These are phyloP conservation scores for Ceratosolen fusciceps DNA, from an alignment of 1,140 invertebrate genomes.

Conservation along the genomic window DNA sequence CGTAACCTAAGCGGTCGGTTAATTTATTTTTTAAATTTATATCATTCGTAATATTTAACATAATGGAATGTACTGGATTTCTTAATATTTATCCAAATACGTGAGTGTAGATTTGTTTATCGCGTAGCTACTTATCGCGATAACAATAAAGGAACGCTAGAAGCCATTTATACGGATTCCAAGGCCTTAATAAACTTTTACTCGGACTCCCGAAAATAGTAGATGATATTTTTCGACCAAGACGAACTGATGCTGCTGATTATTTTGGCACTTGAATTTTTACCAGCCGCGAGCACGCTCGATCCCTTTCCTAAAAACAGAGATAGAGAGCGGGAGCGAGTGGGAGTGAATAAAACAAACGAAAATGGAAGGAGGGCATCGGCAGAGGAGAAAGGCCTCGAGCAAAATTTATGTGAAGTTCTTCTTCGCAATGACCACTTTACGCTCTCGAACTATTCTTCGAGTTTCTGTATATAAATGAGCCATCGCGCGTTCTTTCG, in stretches of 20 bases:
- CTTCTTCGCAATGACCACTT: constrained; percentile 26
- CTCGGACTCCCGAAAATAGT: background rate
- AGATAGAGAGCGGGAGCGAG: too few species aligned
- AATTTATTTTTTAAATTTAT: too few species aligned
- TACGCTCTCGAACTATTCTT: background rate
- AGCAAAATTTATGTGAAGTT: constrained; percentile 20
- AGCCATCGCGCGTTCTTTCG: background rate
- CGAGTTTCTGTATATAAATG: background rate
- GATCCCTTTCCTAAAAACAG: constrained; percentile 1
- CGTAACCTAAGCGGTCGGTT: too few species aligned
- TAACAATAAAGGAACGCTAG: too few species aligned
- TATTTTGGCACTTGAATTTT: background rate
- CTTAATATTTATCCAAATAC: too few species aligned
- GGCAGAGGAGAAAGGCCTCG: background rate
- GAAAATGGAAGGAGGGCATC: background rate
- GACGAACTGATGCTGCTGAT: background rate
- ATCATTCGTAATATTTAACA: too few species aligned
- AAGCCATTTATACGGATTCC: too few species aligned
- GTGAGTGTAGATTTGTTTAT: too few species aligned
- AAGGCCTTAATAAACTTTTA: too few species aligned
- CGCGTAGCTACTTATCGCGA: too few species aligned
- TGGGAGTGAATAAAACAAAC: background rate
- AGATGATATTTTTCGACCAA: constrained; percentile 1
- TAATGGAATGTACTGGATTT: too few species aligned
- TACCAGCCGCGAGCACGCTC: background rate